These are phyloP conservation scores for Ochotona curzoniae DNA, from an alignment of 2,113 vertebrate species.

Conservation along the genomic window DNA sequence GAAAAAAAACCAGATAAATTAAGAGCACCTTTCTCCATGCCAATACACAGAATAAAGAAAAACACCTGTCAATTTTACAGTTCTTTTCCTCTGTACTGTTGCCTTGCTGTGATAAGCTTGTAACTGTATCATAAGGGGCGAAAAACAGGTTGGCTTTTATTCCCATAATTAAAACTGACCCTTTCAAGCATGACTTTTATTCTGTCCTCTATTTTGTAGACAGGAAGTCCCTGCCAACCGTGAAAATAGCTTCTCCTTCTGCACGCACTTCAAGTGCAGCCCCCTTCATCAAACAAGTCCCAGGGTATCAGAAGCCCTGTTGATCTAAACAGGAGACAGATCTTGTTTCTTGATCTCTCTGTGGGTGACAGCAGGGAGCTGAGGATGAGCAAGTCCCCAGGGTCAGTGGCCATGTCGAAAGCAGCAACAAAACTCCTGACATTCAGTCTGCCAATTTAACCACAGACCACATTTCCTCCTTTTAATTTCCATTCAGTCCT, in stretches of 20 bases:
- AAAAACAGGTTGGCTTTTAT: neutral
- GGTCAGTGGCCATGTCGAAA: neutral
- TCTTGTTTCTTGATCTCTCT: neutral
- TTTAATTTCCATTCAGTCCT: constrained; percentile 60
- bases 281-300: neutral
- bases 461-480: constrained; percentile 33
- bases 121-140: neutral
- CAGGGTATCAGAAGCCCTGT: neutral
- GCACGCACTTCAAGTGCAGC: neutral
- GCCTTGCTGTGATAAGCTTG: neutral
- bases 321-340: neutral
- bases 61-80: neutral
- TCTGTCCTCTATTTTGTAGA: neutral
- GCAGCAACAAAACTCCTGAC: constrained; percentile 59
- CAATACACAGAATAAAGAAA: neutral
- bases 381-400: neutral
- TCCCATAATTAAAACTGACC: neutral
- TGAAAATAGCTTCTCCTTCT: neutral
- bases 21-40: neutral
- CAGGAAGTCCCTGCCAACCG: neutral
- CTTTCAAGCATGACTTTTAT: neutral
- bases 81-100: neutral
- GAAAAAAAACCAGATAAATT: neutral
- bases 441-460: constrained; percentile 48
- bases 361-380: neutral